These are phyloP conservation scores for Hystrix cristata DNA, from an alignment of 2,113 vertebrate genomes.

Conservation along the genomic window DNA sequence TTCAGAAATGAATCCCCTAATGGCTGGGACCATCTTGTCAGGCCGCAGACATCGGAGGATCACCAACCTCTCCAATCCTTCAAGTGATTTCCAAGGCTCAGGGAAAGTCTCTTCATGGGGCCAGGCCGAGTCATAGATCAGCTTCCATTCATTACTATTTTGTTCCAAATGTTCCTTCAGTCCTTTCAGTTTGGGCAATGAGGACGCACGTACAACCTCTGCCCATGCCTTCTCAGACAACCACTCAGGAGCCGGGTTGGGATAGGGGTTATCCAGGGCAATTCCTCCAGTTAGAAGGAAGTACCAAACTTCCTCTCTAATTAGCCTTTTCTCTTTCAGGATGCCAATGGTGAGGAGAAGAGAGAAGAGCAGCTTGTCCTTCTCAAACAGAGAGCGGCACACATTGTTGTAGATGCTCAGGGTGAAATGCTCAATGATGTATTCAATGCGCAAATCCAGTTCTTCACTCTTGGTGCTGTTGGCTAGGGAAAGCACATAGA, in stretches of 20 bases:
- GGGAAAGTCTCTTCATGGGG: slow-evolving; percentile 92
- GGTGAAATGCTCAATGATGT: slow-evolving; percentile 93
- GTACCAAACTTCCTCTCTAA: slow-evolving; percentile 92
- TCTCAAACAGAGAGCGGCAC: slow-evolving; percentile 96
- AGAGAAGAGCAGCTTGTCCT: slow-evolving; percentile 96
- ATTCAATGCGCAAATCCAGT: slow-evolving; percentile 88
- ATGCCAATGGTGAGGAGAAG: slow-evolving; percentile 94
- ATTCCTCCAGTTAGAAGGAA: slow-evolving; percentile 95
- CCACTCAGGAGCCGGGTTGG: slow-evolving; percentile 94
- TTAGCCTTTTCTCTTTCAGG: slow-evolving; percentile 91
- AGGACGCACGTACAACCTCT: slow-evolving; percentile 93
- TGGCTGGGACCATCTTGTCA: slow-evolving; percentile 94
- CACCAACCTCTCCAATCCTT: slow-evolving; percentile 90
- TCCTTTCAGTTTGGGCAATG: slow-evolving; percentile 87
- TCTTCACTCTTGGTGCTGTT: slow-evolving; percentile 90
- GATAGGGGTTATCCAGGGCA: slow-evolving; percentile 93
- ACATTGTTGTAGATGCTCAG: slow-evolving; percentile 94
- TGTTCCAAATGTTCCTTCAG: slow-evolving; percentile 90
- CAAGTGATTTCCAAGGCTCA: slow-evolving; percentile 86
- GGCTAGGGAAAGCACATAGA: slow-evolving; percentile 92
- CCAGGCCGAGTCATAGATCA: slow-evolving; percentile 92
- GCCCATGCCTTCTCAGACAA: slow-evolving; percentile 95
- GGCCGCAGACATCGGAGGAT: slow-evolving; percentile 94
- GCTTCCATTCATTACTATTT: slow-evolving; percentile 89
- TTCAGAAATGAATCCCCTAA: slow-evolving; percentile 91